Evolutionary conservation across 1,140 invertebrate genomes (phyloP).

Genomic region (Ectropis grisescens): DNA sequence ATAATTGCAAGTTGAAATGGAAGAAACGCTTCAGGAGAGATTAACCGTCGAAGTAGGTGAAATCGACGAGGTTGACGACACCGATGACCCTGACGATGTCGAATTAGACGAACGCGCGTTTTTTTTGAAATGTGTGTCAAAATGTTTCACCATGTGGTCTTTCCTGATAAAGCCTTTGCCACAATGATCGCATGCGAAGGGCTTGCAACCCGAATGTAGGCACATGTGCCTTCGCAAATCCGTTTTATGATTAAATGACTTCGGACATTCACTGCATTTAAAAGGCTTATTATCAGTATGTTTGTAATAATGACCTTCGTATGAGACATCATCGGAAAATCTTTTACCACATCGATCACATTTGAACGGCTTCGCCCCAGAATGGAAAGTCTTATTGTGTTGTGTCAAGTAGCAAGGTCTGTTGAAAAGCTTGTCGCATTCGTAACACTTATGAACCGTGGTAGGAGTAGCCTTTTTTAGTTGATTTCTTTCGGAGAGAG

Average conservation of each 20-base stretch:
- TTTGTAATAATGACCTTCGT: conserved; percentile 80
- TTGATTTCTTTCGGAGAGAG: conserved; percentile 58
- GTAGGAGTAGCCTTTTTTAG: conserved; percentile 39
- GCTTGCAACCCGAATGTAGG: conserved; percentile 86
- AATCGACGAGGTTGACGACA: conserved; percentile 30
- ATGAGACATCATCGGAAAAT: conserved; percentile 77
- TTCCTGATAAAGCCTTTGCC: conserved; percentile 93
- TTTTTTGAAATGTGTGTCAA: conserved; percentile 82
- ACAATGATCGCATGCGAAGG: conserved; percentile 85
- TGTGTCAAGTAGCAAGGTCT: conserved; percentile 90
- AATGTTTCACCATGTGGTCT: conserved; percentile 95
- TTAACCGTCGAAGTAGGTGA: conserved; percentile 19
- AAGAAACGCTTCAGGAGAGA: too few relatives aligned
- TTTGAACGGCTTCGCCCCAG: conserved; percentile 87
- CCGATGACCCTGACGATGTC: conserved; percentile 16
- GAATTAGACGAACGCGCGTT: conserved; percentile 33
- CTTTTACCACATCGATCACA: conserved; percentile 88
- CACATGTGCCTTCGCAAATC: conserved; percentile 91
- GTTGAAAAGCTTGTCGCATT: conserved; percentile 88
- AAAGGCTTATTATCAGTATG: conserved; percentile 90
- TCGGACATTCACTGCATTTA: conserved; percentile 89
- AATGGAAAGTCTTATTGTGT: conserved; percentile 91
- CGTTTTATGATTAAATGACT: conserved; percentile 88
- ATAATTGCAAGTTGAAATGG: too few relatives aligned
- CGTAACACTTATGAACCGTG: conserved; percentile 79